Evolutionary conservation across 2,113 vertebrate genomes (phyloP).

Genomic region (Manacus vitellinus): DNA sequence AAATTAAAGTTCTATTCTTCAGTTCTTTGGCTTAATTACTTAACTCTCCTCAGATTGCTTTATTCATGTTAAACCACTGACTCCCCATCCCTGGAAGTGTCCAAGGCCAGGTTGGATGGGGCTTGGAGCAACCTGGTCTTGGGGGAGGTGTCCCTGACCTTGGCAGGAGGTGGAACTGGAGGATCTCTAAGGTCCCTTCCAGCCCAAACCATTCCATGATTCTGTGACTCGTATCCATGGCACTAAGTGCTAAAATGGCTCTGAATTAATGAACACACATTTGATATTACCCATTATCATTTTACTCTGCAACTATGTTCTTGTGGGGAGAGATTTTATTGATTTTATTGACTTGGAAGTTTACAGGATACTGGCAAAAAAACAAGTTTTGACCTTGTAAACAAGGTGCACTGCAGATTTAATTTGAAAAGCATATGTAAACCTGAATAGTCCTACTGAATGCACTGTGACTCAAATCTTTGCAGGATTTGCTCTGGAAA

Average conservation of each 20-base stretch:
- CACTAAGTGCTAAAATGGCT: not conserved
- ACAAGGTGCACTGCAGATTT: not conserved
- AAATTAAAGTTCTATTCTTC: not conserved
- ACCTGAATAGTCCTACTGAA: not conserved
- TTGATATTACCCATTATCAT: not conserved
- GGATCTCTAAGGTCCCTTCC: not conserved
- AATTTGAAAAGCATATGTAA: not conserved
- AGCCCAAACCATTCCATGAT: not conserved
- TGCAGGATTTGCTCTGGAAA: constrained; percentile 5
- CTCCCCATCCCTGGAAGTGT: not conserved
- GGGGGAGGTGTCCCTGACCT: not conserved
- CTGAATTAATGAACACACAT: not conserved
- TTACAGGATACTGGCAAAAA: not conserved
- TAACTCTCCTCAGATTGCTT: not conserved
- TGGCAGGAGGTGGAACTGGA: not conserved
- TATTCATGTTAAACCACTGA: not conserved
- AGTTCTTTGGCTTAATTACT: not conserved
- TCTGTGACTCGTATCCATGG: not conserved
- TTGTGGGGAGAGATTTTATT: not conserved
- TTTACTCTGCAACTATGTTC: not conserved
- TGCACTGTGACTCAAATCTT: not conserved
- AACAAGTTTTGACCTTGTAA: not conserved
- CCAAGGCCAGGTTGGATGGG: fast-evolving
- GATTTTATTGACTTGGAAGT: not conserved
- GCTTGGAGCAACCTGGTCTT: not conserved